Conservation (phyloP, 2,888 invertebrate species). For the Synergus japonicus region DNA sequence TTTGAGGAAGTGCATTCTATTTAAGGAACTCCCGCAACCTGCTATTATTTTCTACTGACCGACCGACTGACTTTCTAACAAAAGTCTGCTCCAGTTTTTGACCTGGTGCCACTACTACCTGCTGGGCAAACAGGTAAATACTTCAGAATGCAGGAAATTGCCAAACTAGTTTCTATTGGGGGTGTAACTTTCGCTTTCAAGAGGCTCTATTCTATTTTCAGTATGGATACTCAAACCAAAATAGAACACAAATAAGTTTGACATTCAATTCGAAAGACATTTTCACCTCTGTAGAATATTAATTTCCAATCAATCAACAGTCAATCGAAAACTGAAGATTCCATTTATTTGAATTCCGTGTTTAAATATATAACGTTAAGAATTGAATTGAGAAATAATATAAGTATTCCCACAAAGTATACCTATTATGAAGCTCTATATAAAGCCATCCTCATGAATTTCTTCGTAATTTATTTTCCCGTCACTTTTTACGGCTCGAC, state of each 20-base stretch:
- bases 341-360: no score
- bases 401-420: neutral
- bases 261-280: no score
- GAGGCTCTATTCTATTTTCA: neutral
- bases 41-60: neutral
- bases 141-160: conserved; percentile 5
- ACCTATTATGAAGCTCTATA: no score
- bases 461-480: neutral
- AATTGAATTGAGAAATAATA: neutral
- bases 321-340: no score
- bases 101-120: conserved; percentile 57
- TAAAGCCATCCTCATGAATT: neutral
- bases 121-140: conserved; percentile 42
- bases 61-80: conserved; percentile 34
- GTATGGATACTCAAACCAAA: neutral
- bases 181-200: neutral
- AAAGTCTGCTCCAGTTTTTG: conserved; percentile 60
- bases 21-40: neutral
- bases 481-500: conserved; percentile 9
- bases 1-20: conserved; percentile 32
- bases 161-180: neutral
- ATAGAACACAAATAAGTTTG: neutral
- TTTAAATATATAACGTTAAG: no score
- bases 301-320: no score
- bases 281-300: no score